Evolutionary conservation across 2,113 vertebrate genomes (phyloP), one percentile per base, ranked within the genome.

Genomic region (Arvicanthis niloticus): DNA sequence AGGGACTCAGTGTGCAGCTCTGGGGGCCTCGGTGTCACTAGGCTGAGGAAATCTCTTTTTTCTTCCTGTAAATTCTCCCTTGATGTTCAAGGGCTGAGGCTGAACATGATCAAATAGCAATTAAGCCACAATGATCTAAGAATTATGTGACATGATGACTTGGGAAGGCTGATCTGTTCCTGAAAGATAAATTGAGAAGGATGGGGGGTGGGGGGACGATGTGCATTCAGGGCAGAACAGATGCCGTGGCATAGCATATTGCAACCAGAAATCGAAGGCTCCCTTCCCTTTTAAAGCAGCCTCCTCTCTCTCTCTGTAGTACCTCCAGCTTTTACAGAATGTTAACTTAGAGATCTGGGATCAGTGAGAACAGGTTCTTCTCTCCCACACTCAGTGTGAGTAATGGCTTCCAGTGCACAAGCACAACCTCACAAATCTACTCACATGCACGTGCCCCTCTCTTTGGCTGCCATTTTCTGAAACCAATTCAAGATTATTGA

Each of bases 61-160:
- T 15, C 42, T 51, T 26, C 60, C 42, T 67, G n/a, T 58, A 86
- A 96, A 95, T 70, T 89, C 82, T 48, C 78, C 90, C 86, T 93
- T 89, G 95, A 95, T 88, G 62, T 96, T 88, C 37, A 95, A 95
- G 58, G 56, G 67, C 91, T 40, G 56, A 93, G 73, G 73, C 81
- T 95, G 91, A 95, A 92, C 95, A 96, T 60, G 73, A 97, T 95
- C 95, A 91, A 97, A 97, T 58, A 94, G 70, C 96, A 78, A 97
- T 94, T 96, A 98, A 97, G 81, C 91, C 80, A 65, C 51, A 78
- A 93, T 53, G 62, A 95, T 90, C 62, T 82, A 31, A 86, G 93
- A 94, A 91, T 92, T 82, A 96, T 89, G 93, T 24, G 67, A 76
- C 84, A 77, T 34, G 89, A 85, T 37, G 51, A 73, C 78, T 92